phyloP scores from a whole-genome alignment of 1,140 invertebrate species.

The Parasteatoda tepidariorum region DNA sequence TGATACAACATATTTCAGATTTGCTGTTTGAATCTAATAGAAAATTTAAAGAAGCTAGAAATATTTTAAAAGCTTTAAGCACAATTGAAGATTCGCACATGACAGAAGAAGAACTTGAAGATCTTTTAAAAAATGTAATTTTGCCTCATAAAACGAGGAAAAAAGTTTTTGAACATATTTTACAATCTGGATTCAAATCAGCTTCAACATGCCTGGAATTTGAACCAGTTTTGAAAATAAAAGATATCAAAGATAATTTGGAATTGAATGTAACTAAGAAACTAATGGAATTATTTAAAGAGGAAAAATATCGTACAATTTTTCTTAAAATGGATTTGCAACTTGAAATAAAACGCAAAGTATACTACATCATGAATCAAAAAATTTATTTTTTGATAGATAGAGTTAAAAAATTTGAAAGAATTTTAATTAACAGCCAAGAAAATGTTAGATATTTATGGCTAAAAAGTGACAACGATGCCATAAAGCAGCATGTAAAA shows the following conservation, averaged over 20 bases:
- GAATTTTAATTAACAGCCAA: constrained; percentile 29
- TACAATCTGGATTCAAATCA: background rate
- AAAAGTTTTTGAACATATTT: background rate
- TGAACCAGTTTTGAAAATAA: background rate
- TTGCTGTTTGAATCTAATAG: too few species aligned
- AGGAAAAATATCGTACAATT: background rate
- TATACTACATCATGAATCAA: background rate
- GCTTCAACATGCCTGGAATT: background rate
- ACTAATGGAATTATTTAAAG: background rate
- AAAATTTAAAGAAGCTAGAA: background rate
- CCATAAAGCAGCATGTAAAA: background rate
- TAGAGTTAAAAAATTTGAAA: background rate
- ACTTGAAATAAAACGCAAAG: background rate
- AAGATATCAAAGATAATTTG: background rate
- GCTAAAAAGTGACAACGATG: constrained; percentile 7
- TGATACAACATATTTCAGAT: background rate
- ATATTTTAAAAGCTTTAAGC: background rate
- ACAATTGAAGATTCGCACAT: background rate
- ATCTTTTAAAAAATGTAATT: background rate
- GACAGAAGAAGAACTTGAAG: background rate
- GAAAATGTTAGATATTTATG: constrained; percentile 1
- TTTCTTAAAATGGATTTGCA: background rate
- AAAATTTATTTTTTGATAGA: constrained; percentile 1
- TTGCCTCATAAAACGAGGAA: background rate
- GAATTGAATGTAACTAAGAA: background rate